Conservation (phyloP, 2,888 invertebrate genomes). For the Apodemia duryi region DNA sequence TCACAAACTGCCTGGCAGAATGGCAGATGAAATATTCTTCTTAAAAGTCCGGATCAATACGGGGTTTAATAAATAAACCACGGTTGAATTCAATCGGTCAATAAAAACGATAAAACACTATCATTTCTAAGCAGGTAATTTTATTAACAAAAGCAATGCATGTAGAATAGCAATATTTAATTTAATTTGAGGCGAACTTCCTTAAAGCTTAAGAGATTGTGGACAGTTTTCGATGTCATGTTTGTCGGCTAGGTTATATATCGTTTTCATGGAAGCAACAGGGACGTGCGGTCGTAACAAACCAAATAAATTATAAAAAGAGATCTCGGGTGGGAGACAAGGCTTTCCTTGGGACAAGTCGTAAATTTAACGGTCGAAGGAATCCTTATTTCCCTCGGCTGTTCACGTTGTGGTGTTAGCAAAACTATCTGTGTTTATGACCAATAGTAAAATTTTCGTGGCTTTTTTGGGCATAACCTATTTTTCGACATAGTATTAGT, state of each 20-base stretch:
- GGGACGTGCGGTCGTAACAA: constrained; percentile 58
- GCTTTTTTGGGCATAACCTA: background rate
- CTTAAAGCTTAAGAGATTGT: constrained; percentile 37
- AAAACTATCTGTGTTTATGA: constrained; percentile 62
- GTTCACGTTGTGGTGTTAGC: constrained; percentile 62
- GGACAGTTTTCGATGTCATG: constrained; percentile 35
- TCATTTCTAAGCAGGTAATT: background rate
- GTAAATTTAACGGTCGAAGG: constrained; percentile 76
- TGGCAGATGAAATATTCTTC: too few relatives aligned
- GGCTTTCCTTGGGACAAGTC: constrained; percentile 70
- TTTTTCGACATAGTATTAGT: too few relatives aligned
- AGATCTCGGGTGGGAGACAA: constrained; percentile 62
- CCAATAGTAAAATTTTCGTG: constrained; percentile 54
- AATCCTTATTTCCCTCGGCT: constrained; percentile 70
- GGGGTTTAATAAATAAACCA: too few relatives aligned
- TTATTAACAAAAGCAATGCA: background rate
- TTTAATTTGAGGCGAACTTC: constrained; percentile 13
- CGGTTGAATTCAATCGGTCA: too few relatives aligned
- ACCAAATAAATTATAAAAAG: constrained; percentile 76
- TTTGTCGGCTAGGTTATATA: constrained; percentile 26
- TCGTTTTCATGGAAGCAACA: constrained; percentile 54
- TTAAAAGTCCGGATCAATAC: too few relatives aligned
- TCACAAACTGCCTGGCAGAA: too few relatives aligned
- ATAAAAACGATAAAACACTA: background rate
- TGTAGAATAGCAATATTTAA: background rate